Conservation (phyloP, 2,113 vertebrate genomes). For the Podarcis muralis region DNA sequence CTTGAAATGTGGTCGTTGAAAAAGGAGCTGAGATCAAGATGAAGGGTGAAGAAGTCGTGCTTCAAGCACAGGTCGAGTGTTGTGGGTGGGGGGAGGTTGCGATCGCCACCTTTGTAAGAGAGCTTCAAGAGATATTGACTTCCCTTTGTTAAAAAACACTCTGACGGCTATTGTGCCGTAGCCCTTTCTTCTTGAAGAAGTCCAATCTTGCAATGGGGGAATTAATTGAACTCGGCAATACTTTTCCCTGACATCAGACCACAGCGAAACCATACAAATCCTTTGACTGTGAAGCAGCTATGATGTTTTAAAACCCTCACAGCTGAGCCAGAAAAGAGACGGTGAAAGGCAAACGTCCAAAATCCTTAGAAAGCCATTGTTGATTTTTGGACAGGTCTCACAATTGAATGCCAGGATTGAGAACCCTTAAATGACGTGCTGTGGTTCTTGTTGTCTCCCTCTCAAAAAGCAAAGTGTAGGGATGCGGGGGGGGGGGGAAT, state of each 20-base stretch:
- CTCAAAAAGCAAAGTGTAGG: not conserved
- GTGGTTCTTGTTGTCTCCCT: not conserved
- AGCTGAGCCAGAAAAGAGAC: not conserved
- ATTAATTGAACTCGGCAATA: not conserved
- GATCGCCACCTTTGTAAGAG: not conserved
- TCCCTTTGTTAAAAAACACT: not conserved
- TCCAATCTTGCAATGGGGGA: not conserved
- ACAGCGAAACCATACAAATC: no score
- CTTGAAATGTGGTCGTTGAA: not conserved
- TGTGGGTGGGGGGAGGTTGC: not conserved
- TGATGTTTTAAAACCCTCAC: not conserved
- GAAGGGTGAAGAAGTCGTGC: not conserved
- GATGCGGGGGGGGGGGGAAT: not conserved
- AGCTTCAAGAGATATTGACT: not conserved
- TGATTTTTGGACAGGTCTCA: not conserved
- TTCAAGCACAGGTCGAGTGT: not conserved
- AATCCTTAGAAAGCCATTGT: not conserved
- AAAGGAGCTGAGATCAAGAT: not conserved
- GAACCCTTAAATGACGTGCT: not conserved
- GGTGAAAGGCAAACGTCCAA: not conserved
- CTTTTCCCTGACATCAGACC: not conserved
- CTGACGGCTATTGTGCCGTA: not conserved
- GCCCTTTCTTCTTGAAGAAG: not conserved
- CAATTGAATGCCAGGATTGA: not conserved
- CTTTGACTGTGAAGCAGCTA: not conserved